Base-by-base conservation (phyloP, 2,113 vertebrate genomes). In the Chlorodrepanis virens region DNA sequence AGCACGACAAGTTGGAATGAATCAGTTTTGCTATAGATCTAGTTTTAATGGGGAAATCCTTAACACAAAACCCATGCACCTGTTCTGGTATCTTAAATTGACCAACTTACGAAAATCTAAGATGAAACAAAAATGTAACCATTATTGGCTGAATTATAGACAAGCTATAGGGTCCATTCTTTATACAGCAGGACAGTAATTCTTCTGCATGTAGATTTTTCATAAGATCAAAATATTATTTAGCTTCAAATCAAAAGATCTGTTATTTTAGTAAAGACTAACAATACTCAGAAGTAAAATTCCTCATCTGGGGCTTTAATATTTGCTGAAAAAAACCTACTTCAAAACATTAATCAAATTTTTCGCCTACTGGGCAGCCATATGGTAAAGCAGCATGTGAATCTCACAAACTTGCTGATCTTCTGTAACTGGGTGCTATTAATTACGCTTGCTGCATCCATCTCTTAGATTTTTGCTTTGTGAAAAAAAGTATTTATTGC, bases 331-430 rank as follows among this genome's bases (percentile, higher is more conserved):
- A 99, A 99, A 98, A 98, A 98, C 96, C 97, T 98, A 98, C 98
- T 98, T 99, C 97, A 98, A 99, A 99, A 99, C 99, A 99, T 99
- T 99, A 99, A 99, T 99, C 99, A 99, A 99, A 99, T 99, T 99
- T 99, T 99, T 99, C 99, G 99, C 99, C 99, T 99, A 99, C 99
- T 99, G 99, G 99, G 99, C 99, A 99, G 98, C 99, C 99, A 99
- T 99, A 99, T 99, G 99, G 99, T 98, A 98, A 98, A 99, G 99
- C 99, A 99, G 99, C 99, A 99, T 98, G 99, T 98, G 99, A 98
- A 99, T 98, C 98, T 98, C 98, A 98, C 99, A 99, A 99, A 99
- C 99, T 99, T 99, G 99, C 99, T 99, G 99, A 99, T 99, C 99
- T 98, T 98, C 99, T 98, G 99, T 99, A 99, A 99, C 99, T 98